Base-by-base conservation (phyloP, 1,140 invertebrate species). In the Babylonia areolata region DNA sequence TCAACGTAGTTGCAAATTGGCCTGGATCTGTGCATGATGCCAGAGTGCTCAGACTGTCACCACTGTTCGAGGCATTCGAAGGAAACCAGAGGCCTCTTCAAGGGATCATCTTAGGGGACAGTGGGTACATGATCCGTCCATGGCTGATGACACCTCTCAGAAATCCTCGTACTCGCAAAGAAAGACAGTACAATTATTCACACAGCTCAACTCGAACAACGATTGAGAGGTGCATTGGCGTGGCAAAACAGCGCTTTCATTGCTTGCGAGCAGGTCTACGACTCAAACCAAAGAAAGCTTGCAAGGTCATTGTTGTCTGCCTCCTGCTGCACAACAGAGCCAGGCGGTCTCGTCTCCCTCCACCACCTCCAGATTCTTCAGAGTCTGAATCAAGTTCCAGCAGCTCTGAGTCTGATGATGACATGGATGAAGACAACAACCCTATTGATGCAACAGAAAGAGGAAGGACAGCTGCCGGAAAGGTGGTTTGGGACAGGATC, bases 31-130 rank as follows among this genome's bases (percentile, higher is more conserved):
- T 69, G 58, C 58, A 69, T 23, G 58, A 69, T 69, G 58, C 58
- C 20, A 23, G 58, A 23, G n/a, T 77, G 15, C 75, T 39, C 31
- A 31, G 75, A 37, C 20, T 37, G 5, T 95, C 96, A 82, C 91
- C 94, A 2, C 88, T 98, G 12, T 94, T 95, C 1, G 92, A 95
- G 6, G 46, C 83, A n/a, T 75, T 85, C 39, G 83, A 77, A 77
- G 31, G 84, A 54, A 78, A 51, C 42, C 84, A 79, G n/a, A 46
- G 42, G 42, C 42, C 42, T 46, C 42, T 85, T 51, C 5, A 79
- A 6, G 73, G 84, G 5, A 51, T 79, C 39, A 46, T 85, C n/a
- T 40, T 85, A 6, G 84, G 73, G 40, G 84, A 85, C 33, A 78
- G 73, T 79, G 84, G 84, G 2, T 85, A 85, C 51, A 85, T 85